A percentile compares a stretch with the other conserved stretches of the same genome.
Evolutionary conservation across 2,113 vertebrate genomes (phyloP).

Genomic region (Mugil cephalus): DNA sequence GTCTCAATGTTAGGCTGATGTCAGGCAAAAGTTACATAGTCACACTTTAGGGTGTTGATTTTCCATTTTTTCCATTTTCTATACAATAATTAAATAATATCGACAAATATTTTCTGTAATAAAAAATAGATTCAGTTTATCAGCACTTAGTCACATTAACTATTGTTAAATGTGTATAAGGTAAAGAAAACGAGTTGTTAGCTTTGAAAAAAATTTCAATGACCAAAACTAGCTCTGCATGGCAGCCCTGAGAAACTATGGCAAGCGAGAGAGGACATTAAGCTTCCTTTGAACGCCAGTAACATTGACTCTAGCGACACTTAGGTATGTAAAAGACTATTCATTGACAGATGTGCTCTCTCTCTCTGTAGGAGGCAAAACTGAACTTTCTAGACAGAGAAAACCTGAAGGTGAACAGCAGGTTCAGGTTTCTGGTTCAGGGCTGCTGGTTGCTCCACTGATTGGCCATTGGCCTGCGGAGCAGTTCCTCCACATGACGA

Average conservation of each 20-base stretch:
- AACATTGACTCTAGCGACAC: slow-evolving; percentile 17
- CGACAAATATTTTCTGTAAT: neutral
- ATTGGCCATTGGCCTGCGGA: slow-evolving; percentile 91
- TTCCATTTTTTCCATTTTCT: slow-evolving; percentile 3
- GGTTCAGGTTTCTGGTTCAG: slow-evolving; percentile 80
- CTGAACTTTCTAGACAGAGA: neutral
- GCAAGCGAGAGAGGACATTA: slow-evolving; percentile 8
- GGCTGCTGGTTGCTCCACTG: slow-evolving; percentile 94
- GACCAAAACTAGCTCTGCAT: neutral
- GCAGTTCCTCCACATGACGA: slow-evolving; percentile 92
- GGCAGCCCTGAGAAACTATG: slow-evolving; percentile 24
- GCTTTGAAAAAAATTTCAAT: slow-evolving; percentile 2
- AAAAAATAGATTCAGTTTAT: neutral
- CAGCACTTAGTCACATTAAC: neutral
- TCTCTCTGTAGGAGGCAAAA: neutral
- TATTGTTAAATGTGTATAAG: neutral
- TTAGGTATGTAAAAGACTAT: neutral
- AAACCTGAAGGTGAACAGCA: slow-evolving; percentile 29
- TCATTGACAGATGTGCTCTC: neutral
- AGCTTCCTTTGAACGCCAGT: neutral
- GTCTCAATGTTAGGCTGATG: neutral
- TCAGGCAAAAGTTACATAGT: slow-evolving; percentile 6
- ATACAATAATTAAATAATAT: neutral
- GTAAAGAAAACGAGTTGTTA: neutral
- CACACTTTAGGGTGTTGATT: slow-evolving; percentile 9